Base-by-base conservation (phyloP, 2,113 vertebrate genomes). In the Dipodomys ordii region DNA sequence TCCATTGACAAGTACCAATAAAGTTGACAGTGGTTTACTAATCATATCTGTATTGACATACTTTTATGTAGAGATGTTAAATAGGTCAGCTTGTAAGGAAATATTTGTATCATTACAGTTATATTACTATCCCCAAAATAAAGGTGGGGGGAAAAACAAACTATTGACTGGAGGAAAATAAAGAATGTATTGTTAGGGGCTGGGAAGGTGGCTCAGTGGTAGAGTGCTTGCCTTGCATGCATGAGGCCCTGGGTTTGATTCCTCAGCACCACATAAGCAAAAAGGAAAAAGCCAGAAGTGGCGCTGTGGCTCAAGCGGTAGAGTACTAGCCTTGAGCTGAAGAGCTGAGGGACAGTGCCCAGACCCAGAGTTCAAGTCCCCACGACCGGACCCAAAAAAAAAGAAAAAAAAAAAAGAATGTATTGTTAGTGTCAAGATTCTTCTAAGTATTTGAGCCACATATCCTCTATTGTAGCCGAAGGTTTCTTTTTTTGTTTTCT, bases 1-100 rank as follows among this genome's bases (percentile, higher is more conserved):
- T 65, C 22, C 53, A 11, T 44, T 65, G 23, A 9, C 65, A 71
- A 62, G 46, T 72, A 20, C 27, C 39, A 53, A 46, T 76, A 32
- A 88, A 46, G 73, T 18, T 90, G 15, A 81, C 62, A 93, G 20
- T 93, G 18, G 19, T 60, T 90, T 22, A 57, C 7, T 49, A 80
- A n/a, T 39, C 67, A 74, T n/a, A 25, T 39, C 7, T 62, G 0
- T 32, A 65, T 30, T 28, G n/a, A n/a, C n/a, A 0, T n/a, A 68
- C 20, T 84, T 89, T 25, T 65, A n/a, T 20, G 0, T 76, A 53
- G 72, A 80, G 83, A 77, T 83, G 16, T 49, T 92, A 49, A 85
- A 20, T 83, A 39, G 83, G 35, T 89, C 78, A 89, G n/a, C 53
- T 49, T 71, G 80, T 72, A 93, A 92, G 60, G 73, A 82, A 87